Base-by-base conservation (phyloP, 2,797 vertebrate genomes). In the Epinephelus coioides region DNA sequence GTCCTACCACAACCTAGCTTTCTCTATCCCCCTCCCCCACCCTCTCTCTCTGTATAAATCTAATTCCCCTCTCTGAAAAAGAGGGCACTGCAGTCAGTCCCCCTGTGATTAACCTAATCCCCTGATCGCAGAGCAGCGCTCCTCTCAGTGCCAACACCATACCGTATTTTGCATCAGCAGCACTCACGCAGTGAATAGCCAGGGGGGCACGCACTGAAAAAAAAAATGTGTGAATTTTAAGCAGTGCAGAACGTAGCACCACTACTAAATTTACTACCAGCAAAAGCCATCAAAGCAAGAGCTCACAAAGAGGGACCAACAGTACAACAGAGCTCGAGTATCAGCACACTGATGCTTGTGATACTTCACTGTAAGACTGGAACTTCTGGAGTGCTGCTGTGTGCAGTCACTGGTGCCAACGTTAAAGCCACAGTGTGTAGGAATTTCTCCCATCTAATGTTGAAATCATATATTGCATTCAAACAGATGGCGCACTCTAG, bases 71-170 rank as follows among this genome's bases (percentile, higher is more conserved):
- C 44, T 74, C 65, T 82, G 77, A 88, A 90, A 83, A 88, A 79
- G 74, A 87, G 89, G 90, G 80, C 85, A 81, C 40, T 82, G 78
- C 89, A 81, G 87, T 85, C 69, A 83, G 74, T 73, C 69, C 76
- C 77, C 55, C 82, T 66, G 89, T 86, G 86, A 91, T 91, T 85
- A 89, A 88, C 88, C 83, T 91, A 91, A 92, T 92, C 90, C 88
- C 69, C 73, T 64, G 56, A 68, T 78, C 50, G 30, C 78, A 76
- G 78, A 77, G 86, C 59, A 40, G 76, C 40, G 23, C 74, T 81
- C 70, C 73, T 71, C 71, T 82, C 72, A 40, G 53, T 56, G 85
- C 76, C 81, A 87, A 68, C 68, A 80, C 66, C 62, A 19, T 50
- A 27, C 76, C 30, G 2, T 54, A 46, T 76, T 63, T 89, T 83